Base-by-base conservation (phyloP, 2,113 vertebrate genomes). In the Dipodomys stephensi region DNA sequence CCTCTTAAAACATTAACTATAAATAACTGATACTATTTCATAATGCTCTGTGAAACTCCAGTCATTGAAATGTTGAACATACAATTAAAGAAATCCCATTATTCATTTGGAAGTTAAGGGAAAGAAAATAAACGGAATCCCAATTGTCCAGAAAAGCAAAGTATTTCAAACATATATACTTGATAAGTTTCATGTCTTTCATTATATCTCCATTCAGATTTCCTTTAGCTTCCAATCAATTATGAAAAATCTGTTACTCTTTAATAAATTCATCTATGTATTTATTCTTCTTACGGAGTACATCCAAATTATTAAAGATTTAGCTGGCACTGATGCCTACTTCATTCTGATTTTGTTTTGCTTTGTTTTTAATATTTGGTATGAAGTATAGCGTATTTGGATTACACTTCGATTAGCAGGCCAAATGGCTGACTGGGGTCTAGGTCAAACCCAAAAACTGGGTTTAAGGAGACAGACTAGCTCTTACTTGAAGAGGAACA, bases 351-450 rank as follows among this genome's bases (percentile, higher is more conserved):
- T 57, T 57, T 57, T 57, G 53, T 57, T 57, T 57, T 9, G 6
- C 2, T 83, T 93, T 94, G 57, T 10, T 94, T 64, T 10, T 71
- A 90, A 81, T 53, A 68, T 67, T 39, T 64, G 73, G 60, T 19
- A 67, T 71, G 76, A 92, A 89, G 46, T 71, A 18, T 35, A 80
- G 73, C 60, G 39, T 1, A 4, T 82, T 35, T 92, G 89, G 74
- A 57, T 73, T 82, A 77, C 2, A 7, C 16, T 35, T 84, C 18
- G 27, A 64, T 49, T 1, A 67, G 44, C 28, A 79, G 49, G 77
- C 85, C 86, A 93, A 83, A 92, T 8, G 80, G 92, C 60, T 62
- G 82, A n/a, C 77, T 91, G 89, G 83, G 77, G 0, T 30, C 71
- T 92, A 82, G 39, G 44, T 80, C 39, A 77, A 82, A 1, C 4